Percentiles rank a stretch among this genome's conserved stretches.
Evolutionary conservation across 53 echinoderm and acorn worm species (phyloP).

Genomic region (Zoroaster sp.): DNA sequence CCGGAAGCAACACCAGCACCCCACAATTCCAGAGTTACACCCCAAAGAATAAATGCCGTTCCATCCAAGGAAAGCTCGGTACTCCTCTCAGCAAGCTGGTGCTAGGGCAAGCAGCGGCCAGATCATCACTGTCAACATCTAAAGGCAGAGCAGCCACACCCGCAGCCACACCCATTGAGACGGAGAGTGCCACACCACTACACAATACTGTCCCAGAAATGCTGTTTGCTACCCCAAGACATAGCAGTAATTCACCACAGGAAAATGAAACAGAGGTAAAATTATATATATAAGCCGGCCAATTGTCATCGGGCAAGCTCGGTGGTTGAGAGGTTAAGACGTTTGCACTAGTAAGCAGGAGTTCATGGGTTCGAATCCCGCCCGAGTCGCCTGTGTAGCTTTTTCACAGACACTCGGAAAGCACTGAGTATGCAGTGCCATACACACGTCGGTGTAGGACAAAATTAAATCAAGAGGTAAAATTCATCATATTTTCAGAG

Average conservation of each 20-base stretch:
- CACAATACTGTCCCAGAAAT: neutral
- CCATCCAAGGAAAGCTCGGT: slow-evolving; percentile 51
- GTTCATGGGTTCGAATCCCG: too few relatives aligned
- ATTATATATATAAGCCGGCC: neutral
- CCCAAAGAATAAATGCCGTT: slow-evolving; percentile 51
- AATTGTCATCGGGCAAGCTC: too few relatives aligned
- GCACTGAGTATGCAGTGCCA: too few relatives aligned
- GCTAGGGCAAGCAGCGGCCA: slow-evolving; percentile 21
- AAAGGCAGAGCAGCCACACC: neutral
- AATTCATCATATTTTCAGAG: too few relatives aligned
- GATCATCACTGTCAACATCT: neutral
- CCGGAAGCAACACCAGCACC: neutral
- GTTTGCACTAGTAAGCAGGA: too few relatives aligned
- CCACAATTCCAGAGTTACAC: slow-evolving; percentile 49
- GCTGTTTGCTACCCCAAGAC: neutral
- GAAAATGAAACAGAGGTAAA: neutral
- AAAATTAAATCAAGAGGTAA: too few relatives aligned
- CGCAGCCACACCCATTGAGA: neutral
- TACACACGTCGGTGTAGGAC: too few relatives aligned
- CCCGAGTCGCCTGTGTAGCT: too few relatives aligned
- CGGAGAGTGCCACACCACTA: neutral
- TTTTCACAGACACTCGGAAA: too few relatives aligned
- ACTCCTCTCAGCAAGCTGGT: slow-evolving; percentile 60
- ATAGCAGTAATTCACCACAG: neutral
- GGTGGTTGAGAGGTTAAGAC: too few relatives aligned